These are phyloP conservation scores for Pantherophis alleghaniensis DNA, from an alignment of 2,797 vertebrate species.

Conservation along the genomic window DNA sequence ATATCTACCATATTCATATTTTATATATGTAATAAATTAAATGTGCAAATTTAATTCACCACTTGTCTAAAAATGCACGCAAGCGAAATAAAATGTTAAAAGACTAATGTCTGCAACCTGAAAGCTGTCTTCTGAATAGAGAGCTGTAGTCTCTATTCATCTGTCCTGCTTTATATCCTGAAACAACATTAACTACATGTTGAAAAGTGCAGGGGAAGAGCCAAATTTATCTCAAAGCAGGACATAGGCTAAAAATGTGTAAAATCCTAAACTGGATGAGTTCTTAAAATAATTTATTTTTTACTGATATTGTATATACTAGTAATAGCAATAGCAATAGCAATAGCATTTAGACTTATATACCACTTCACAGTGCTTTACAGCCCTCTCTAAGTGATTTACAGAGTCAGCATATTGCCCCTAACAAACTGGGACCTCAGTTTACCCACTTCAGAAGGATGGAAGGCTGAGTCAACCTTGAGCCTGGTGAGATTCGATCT, in stretches of 20 bases:
- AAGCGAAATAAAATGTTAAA: not conserved
- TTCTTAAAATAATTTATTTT: not conserved
- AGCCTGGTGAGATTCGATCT: too few species aligned
- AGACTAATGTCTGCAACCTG: not conserved
- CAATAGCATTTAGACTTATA: too few species aligned
- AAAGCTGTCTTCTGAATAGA: not conserved
- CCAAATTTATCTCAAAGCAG: not conserved
- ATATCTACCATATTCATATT: not conserved
- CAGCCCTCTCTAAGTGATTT: too few species aligned
- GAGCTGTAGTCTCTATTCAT: not conserved
- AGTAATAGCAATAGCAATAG: not conserved
- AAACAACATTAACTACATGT: not conserved
- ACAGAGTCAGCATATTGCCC: too few species aligned
- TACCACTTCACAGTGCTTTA: too few species aligned
- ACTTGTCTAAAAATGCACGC: not conserved
- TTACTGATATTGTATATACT: not conserved
- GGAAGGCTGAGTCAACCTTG: too few species aligned
- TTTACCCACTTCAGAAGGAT: too few species aligned
- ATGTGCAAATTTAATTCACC: not conserved
- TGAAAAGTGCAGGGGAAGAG: not conserved
- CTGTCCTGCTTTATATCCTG: not conserved
- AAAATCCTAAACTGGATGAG: not conserved
- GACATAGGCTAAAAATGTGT: not conserved
- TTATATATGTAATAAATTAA: not conserved
- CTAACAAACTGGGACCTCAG: too few species aligned